Base-by-base conservation (phyloP, 2,797 vertebrate genomes). In the Phoxinus dragarum region DNA sequence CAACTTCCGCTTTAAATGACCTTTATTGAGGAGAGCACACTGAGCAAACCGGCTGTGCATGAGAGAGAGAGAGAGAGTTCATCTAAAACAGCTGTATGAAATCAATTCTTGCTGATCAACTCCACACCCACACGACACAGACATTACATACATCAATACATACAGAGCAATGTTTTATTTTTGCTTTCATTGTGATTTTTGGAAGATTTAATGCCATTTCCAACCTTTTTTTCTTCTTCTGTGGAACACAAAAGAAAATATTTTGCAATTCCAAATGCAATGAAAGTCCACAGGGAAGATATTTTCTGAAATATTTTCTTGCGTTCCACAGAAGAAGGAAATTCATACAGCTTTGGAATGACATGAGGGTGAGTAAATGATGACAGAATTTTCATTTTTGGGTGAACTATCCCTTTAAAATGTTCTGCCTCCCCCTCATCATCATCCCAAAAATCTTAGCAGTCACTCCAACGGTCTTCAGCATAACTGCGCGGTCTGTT, bases 1-100 rank as follows among this genome's bases (percentile, higher is more conserved):
- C 93, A 94, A 93, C 90, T 93, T 91, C 92, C 89, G 87, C 93
- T 92, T 93, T 93, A 94, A 94, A 91, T 93, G 94, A 95, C 94
- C 94, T 96, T 94, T 93, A 92, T 90, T 54, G 89, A 90, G 84
- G 88, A 87, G 73, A 78, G 90, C 89, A 94, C 92, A 93, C 59
- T 90, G 95, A 56, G 81, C 80, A 85, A 86, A 88, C 82, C 40
- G 34, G 10, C 61, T 44, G 47, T 54, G 64, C 21, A 38, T 14
- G 1, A 31, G 19, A 71, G 44, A 82, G 74, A 54, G 42, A 47
- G 71, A 78, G 74, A 67, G 67, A 73, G n/a, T 71, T 86, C 74
- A 83, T 84, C 73, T 44, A 42, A 75, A 77, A 84, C 82, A 84
- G 82, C 73, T 68, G 40, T 71, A 84, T 47, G 14, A 84, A 84